These are phyloP conservation scores for Batillaria attramentaria DNA, from an alignment of 1,140 invertebrate species.

Conservation along the genomic window DNA sequence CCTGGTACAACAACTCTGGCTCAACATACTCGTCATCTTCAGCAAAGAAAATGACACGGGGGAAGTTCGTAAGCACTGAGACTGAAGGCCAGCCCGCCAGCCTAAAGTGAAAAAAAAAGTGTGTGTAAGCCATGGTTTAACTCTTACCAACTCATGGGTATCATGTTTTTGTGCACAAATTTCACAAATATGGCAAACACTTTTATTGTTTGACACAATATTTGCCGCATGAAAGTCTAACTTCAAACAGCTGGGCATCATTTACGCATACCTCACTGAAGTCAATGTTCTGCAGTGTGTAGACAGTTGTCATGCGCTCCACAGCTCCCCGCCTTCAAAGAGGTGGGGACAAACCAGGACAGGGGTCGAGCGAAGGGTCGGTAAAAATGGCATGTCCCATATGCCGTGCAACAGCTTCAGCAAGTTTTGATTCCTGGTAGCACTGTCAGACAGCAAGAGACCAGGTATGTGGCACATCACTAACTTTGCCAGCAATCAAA, in stretches of 20 bases:
- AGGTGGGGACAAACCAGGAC: neutral
- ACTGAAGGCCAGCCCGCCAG: too few species aligned
- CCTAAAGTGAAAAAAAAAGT: too few species aligned
- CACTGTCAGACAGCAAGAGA: neutral
- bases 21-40: conserved; percentile 22
- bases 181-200: too few species aligned
- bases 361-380: neutral
- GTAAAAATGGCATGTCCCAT: conserved; percentile 28
- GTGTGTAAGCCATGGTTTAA: too few species aligned
- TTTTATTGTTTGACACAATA: too few species aligned
- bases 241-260: neutral
- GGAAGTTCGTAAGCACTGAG: too few species aligned
- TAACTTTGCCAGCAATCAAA: too few species aligned
- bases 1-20: neutral
- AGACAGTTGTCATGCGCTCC: conserved; percentile 16
- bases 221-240: too few species aligned
- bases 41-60: conserved; percentile 31
- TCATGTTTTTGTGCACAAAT: too few species aligned
- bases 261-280: conserved; percentile 16
- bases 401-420: conserved; percentile 7
- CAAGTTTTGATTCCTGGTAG: conserved; percentile 1
- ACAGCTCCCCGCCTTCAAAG: neutral
- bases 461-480: too few species aligned
- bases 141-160: too few species aligned
- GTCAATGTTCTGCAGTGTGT: conserved; percentile 7